Evolutionary conservation across 30 jellyfish, hydroid and myxozoan species (phyloP).

Genomic region (Mastigias papua): DNA sequence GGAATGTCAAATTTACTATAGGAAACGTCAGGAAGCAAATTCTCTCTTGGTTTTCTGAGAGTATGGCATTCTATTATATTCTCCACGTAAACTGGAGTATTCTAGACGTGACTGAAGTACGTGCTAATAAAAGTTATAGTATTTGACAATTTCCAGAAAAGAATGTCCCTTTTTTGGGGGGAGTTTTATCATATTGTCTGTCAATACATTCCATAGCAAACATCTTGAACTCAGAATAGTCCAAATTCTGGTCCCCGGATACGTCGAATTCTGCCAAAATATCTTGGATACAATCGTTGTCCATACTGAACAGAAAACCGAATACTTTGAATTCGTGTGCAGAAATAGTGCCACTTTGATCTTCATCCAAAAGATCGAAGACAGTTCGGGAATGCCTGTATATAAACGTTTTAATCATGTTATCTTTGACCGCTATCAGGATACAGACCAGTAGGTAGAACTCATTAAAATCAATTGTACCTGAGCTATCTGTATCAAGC

Average conservation of each 20-base stretch:
- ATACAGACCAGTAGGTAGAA: slow-evolving; percentile 84
- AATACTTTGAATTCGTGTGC: slow-evolving; percentile 90
- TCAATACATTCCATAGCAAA: slow-evolving; percentile 98
- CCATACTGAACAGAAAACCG: slow-evolving; percentile 87
- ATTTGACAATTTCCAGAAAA: slow-evolving; percentile 41
- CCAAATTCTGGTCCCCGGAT: slow-evolving; percentile 90
- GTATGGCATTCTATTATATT: no score
- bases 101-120: no score
- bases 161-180: slow-evolving; percentile 9
- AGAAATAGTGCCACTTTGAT: slow-evolving; percentile 81
- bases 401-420: slow-evolving; percentile 84
- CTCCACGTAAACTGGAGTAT: no score
- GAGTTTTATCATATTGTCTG: slow-evolving; percentile 64
- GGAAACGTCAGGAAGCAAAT: no score
- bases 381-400: slow-evolving; percentile 95
- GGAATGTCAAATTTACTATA: no score
- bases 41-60: no score
- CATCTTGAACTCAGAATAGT: slow-evolving; percentile 91
- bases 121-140: no score
- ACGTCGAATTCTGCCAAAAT: slow-evolving; percentile 92
- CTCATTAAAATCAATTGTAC: slow-evolving; percentile 92
- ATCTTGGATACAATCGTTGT: slow-evolving; percentile 81
- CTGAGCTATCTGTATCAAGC: slow-evolving; percentile 93
- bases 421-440: slow-evolving; percentile 89
- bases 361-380: slow-evolving; percentile 88